A percentile compares a stretch with the other conserved stretches of the same genome.
These are phyloP conservation scores for Austrofundulus limnaeus DNA, from an alignment of 2,113 vertebrate genomes.

Conservation along the genomic window DNA sequence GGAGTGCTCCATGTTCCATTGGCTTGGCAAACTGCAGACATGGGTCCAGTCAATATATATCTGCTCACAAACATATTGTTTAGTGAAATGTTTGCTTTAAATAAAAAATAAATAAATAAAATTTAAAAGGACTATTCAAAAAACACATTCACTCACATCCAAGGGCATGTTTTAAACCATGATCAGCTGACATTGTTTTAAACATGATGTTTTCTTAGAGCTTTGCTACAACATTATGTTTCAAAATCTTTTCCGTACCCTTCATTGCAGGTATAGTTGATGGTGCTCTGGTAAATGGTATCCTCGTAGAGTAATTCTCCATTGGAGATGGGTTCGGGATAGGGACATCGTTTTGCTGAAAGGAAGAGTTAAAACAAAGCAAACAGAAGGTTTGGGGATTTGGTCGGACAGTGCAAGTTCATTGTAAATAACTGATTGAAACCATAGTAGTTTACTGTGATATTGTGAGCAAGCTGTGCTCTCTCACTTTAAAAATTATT, in stretches of 20 bases:
- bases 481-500: background rate
- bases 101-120: too few relatives aligned
- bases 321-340: conserved; percentile 73
- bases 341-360: conserved; percentile 82
- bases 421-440: background rate
- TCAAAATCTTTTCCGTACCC: conserved; percentile 79
- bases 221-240: background rate
- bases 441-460: background rate
- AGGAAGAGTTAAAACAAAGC: background rate
- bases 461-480: background rate
- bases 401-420: background rate
- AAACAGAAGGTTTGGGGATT: background rate
- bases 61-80: conserved; percentile 66
- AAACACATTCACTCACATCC: background rate
- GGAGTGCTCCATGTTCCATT: conserved; percentile 81
- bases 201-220: too few relatives aligned
- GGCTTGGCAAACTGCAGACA: conserved; percentile 75
- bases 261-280: conserved; percentile 82
- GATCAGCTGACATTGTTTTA: too few relatives aligned
- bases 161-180: too few relatives aligned
- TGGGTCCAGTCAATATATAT: conserved; percentile 78
- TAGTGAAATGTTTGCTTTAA: background rate
- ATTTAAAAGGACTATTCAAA: too few relatives aligned
- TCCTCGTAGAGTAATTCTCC: conserved; percentile 72
- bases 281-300: conserved; percentile 73